Evolutionary conservation across 2,888 invertebrate genomes (phyloP).

Genomic region (Sepioteuthis lessoniana): DNA sequence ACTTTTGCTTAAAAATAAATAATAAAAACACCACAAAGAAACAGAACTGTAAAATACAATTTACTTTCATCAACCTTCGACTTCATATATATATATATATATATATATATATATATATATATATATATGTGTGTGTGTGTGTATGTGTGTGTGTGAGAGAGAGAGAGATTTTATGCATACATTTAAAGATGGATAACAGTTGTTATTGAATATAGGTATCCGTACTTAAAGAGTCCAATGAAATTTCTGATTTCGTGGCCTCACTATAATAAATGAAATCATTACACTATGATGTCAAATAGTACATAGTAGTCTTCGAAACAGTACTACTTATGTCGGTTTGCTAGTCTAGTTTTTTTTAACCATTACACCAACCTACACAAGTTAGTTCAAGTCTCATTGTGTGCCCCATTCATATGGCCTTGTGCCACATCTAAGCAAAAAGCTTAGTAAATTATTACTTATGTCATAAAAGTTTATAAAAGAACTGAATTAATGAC

Average conservation of each 20-base stretch:
- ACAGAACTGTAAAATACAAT: not conserved
- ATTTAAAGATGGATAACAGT: not conserved
- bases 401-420: too few relatives aligned
- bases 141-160: not conserved
- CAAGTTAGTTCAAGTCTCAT: too few relatives aligned
- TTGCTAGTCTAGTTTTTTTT: too few relatives aligned
- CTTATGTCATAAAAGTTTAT: not conserved
- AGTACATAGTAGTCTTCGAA: not conserved
- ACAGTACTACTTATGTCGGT: too few relatives aligned
- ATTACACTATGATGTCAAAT: not conserved
- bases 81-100: not conserved
- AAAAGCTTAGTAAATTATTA: too few relatives aligned
- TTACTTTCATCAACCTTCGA: not conserved
- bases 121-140: not conserved
- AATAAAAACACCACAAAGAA: not conserved
- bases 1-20: not conserved
- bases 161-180: not conserved
- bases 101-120: too few relatives aligned
- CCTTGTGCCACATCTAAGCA: too few relatives aligned
- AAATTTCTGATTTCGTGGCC: not conserved
- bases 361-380: too few relatives aligned
- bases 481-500: not conserved
- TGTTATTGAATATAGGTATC: not conserved
- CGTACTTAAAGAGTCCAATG: not conserved
- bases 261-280: not conserved